These are phyloP conservation scores for Rhagologus leucostigma DNA, from an alignment of 2,113 vertebrate species.

Conservation along the genomic window DNA sequence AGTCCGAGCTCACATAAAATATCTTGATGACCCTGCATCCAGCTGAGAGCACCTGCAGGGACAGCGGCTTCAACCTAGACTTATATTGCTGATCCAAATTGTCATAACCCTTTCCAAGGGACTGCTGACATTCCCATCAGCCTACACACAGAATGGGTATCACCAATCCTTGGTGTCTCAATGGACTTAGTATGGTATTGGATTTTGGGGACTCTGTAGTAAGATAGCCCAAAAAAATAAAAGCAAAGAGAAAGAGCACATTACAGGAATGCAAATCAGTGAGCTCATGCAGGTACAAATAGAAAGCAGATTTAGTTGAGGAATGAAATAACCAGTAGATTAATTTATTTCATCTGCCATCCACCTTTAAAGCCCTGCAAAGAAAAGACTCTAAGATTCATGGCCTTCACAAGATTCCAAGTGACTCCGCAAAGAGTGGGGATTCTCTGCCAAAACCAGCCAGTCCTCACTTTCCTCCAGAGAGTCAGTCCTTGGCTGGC, in stretches of 20 bases:
- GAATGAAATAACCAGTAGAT: background rate
- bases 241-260: background rate
- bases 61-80: background rate
- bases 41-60: background rate
- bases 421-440: background rate
- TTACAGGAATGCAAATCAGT: background rate
- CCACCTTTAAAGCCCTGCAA: background rate
- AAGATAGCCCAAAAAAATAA: background rate
- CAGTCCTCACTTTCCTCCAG: background rate
- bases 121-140: background rate
- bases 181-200: background rate
- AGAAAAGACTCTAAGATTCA: background rate
- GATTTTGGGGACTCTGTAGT: background rate
- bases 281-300: background rate
- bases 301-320: background rate
- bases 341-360: slow-evolving; percentile 8
- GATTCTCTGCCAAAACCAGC: slow-evolving; percentile 8
- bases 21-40: background rate
- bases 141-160: accelerated
- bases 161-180: background rate
- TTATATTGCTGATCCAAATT: background rate
- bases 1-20: background rate
- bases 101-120: background rate
- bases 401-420: background rate
- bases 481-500: background rate